Evolutionary conservation across 23 tunicate genomes (phyloP).

Genomic region (Halocynthia roretzi): DNA sequence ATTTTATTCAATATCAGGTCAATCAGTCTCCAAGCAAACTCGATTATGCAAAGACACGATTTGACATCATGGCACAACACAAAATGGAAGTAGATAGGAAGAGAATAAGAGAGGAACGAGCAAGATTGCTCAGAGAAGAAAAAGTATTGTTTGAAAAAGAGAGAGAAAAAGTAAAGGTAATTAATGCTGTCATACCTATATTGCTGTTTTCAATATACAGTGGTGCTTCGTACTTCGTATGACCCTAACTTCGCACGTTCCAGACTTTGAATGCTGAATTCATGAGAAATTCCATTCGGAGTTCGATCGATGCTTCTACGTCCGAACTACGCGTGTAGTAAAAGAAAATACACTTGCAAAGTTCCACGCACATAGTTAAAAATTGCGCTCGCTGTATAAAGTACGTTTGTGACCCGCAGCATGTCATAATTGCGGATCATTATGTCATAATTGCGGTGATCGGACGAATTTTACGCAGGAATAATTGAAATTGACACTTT

Average conservation of each 20-base stretch:
- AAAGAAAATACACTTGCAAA: too few relatives aligned
- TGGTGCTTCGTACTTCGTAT: too few relatives aligned
- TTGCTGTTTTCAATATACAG: too few relatives aligned
- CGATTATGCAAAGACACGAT: constrained; percentile 31
- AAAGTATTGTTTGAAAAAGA: constrained; percentile 64
- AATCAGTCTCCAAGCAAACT: constrained; percentile 25
- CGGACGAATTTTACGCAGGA: too few relatives aligned
- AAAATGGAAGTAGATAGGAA: constrained; percentile 55
- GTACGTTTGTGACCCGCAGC: too few relatives aligned
- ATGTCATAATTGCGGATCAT: too few relatives aligned
- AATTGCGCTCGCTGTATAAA: too few relatives aligned
- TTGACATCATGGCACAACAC: constrained; percentile 54
- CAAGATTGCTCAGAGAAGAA: constrained; percentile 57
- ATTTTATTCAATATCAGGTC: too few relatives aligned
- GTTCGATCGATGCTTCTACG: neutral
- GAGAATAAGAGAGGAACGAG: constrained; percentile 49
- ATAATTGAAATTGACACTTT: too few relatives aligned
- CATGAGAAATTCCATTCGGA: neutral
- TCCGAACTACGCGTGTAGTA: too few relatives aligned
- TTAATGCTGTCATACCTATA: constrained; percentile 1
- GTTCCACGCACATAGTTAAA: too few relatives aligned
- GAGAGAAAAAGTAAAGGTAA: constrained; percentile 50
- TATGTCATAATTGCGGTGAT: too few relatives aligned
- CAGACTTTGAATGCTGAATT: neutral
- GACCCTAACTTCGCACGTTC: neutral